phyloP scores from a whole-genome alignment of 2,797 vertebrate genomes.

The Tiaroga cobitis region DNA sequence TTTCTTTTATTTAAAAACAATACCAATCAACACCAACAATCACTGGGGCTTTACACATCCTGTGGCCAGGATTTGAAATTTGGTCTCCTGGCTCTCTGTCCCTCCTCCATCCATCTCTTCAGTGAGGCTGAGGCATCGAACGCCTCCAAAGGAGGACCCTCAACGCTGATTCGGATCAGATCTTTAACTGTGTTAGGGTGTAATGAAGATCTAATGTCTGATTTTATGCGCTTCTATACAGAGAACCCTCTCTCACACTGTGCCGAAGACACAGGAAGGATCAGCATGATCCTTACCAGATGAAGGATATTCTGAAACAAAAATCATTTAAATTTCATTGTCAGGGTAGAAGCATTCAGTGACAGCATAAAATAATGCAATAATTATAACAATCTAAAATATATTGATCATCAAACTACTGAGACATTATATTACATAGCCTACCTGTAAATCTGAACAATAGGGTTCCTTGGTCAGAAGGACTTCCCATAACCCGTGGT shows the following conservation, averaged over 20 bases:
- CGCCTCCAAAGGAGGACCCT: neutral
- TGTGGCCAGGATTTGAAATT: slow-evolving; percentile 4
- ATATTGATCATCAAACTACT: too few relatives aligned
- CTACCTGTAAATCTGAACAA: neutral
- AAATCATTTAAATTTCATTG: too few relatives aligned
- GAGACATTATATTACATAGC: neutral
- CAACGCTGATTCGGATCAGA: slow-evolving; percentile 13
- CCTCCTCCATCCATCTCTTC: slow-evolving; percentile 9
- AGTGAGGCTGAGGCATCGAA: neutral
- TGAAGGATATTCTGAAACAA: neutral
- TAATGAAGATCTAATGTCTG: neutral
- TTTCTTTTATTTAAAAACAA: neutral
- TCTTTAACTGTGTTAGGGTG: neutral
- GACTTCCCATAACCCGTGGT: slow-evolving; percentile 2
- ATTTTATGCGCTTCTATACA: neutral
- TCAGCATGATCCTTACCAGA: neutral
- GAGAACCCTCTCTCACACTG: slow-evolving; percentile 15
- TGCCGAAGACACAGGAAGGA: neutral
- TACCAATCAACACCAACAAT: neutral
- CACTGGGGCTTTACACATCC: too few relatives aligned
- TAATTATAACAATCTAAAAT: too few relatives aligned
- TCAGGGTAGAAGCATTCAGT: too few relatives aligned
- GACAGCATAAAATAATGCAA: too few relatives aligned
- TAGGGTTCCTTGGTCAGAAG: slow-evolving; percentile 9
- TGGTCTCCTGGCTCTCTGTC: neutral